Evolutionary conservation across 2,113 vertebrate species (phyloP).

Genomic region (Oreochromis spilurus): DNA sequence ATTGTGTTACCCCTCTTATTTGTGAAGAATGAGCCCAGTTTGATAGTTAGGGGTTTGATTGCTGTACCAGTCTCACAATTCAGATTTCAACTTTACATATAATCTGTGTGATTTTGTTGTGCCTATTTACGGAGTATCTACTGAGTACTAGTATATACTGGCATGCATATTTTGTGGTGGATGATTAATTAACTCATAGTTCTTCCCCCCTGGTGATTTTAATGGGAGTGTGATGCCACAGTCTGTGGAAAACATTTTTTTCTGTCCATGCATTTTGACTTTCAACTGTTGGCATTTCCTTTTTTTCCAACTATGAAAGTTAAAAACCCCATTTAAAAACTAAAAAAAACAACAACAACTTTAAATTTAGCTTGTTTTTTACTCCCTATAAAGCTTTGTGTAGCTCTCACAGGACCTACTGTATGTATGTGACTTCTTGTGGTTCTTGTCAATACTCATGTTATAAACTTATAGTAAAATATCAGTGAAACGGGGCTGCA

Average conservation of each 20-base stretch:
- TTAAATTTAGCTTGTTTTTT: slow-evolving; percentile 17
- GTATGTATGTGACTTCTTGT: slow-evolving; percentile 1
- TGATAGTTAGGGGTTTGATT: not conserved
- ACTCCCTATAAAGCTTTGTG: slow-evolving; percentile 26
- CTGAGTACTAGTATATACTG: not conserved
- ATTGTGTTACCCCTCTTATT: not conserved
- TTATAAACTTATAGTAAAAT: slow-evolving; percentile 16
- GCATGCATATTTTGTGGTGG: slow-evolving; percentile 18
- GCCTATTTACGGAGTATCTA: not conserved
- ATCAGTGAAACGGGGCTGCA: slow-evolving; percentile 4
- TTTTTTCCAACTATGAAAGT: slow-evolving; percentile 15
- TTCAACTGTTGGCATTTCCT: slow-evolving; percentile 34
- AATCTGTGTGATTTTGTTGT: not conserved
- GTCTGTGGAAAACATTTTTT: slow-evolving; percentile 13
- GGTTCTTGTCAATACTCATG: slow-evolving; percentile 32
- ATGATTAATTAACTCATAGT: slow-evolving; percentile 46
- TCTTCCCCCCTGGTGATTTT: slow-evolving; percentile 34
- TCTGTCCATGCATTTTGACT: not conserved
- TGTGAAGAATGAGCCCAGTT: not conserved
- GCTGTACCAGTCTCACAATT: not conserved
- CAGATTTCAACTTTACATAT: not conserved
- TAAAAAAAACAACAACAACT: not conserved
- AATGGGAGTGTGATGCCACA: not conserved
- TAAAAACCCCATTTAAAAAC: not conserved
- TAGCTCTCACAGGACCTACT: slow-evolving; percentile 29